phyloP scores from a whole-genome alignment of 2,797 vertebrate species.

The Natrix natrix region DNA sequence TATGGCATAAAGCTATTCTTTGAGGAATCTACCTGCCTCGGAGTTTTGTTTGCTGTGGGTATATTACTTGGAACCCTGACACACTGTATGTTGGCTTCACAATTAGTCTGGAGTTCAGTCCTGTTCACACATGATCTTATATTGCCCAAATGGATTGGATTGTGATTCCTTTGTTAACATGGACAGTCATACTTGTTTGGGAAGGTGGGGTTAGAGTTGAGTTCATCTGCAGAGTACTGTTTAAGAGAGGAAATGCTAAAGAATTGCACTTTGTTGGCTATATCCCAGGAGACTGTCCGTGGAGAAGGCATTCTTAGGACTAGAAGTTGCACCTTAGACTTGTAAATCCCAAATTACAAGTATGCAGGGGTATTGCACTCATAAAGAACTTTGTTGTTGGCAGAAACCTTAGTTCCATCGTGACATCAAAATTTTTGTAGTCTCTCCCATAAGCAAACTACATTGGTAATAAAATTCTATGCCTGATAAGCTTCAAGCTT shows the following conservation, averaged over 20 bases:
- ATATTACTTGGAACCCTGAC: no score
- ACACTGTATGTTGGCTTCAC: background rate
- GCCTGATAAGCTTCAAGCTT: background rate
- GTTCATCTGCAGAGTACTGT: background rate
- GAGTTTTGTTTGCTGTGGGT: no score
- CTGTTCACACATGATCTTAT: background rate
- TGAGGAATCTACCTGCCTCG: no score
- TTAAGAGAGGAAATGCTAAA: background rate
- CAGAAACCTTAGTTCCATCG: background rate
- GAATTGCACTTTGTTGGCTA: background rate
- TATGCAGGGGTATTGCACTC: background rate
- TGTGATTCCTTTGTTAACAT: background rate
- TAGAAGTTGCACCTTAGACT: background rate
- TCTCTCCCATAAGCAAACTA: background rate
- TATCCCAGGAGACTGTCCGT: background rate
- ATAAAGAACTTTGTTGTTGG: background rate
- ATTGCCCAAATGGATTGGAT: background rate
- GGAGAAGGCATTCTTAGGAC: background rate
- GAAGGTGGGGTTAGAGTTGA: background rate
- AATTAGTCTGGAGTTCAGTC: background rate
- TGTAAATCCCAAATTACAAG: background rate
- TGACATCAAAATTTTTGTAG: background rate
- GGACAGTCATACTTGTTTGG: background rate
- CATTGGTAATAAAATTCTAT: background rate
- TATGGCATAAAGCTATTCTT: no score